Base-by-base conservation (phyloP, 2,888 invertebrate genomes). In the Caenorhabditis sp. region DNA sequence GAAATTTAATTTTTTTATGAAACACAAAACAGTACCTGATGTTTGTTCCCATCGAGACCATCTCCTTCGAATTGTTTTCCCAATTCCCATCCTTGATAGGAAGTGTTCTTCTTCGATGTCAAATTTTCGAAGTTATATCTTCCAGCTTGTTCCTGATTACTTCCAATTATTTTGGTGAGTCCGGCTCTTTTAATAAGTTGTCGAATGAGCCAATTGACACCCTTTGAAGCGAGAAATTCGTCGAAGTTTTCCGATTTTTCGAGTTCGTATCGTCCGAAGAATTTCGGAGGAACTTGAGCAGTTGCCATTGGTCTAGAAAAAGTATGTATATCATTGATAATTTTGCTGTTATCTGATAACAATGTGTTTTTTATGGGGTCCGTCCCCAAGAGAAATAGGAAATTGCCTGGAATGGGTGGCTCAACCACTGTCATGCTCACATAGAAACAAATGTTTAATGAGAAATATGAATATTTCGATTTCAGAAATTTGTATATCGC, bases 171-270 rank as follows among this genome's bases (percentile, higher is more conserved):
- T 69, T 86, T 86, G 12, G 86, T 85, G 50, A 86, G 80, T 20
- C 81, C 78, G 14, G 85, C 74, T 54, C 85, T 66, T 52, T 76
- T 76, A 71, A 86, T 86, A 81, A 86, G 80, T 63, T 83, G 80
- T 27, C 83, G 66, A 26, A 82, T 66, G 50, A 83, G 64, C 81
- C 80, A 83, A 53, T 75, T 75, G 63, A 82, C 81, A n/a, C 82
- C 79, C 76, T 84, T 86, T 25, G 83, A 69, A 4, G 85, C 63
- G 50, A 87, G 78, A 61, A 83, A 87, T 63, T 87, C 87, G 57
- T 87, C 87, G 63, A 87, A 87, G 52, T 87, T 85, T 63, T 87
- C 87, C 53, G 83, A 83, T 59, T 74, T 72, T 49, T 86, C 86
- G 25, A 85, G 74, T 21, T 80, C 78, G 73, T 83, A 87, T 20